Conservation (phyloP, 1,140 invertebrate genomes). For the Drosophila bifasciata region DNA sequence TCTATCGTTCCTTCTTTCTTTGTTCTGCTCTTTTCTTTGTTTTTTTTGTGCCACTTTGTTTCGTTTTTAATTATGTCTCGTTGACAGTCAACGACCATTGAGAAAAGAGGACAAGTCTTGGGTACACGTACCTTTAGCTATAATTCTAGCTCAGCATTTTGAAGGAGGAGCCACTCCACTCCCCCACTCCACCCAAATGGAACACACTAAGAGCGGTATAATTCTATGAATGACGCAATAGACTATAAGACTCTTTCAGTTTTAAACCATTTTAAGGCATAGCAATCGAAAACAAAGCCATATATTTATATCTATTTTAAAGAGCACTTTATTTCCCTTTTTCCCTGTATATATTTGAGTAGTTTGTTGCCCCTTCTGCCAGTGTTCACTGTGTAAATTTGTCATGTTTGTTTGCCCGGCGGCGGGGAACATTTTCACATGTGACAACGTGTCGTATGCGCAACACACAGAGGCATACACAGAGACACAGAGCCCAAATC, state of each 20-base stretch:
- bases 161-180: too few relatives aligned
- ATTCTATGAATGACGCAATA: too few relatives aligned
- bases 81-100: conserved; percentile 7
- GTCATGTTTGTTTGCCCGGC: conserved; percentile 14
- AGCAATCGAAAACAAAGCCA: too few relatives aligned
- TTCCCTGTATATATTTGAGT: background rate
- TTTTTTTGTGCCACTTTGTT: conserved; percentile 12
- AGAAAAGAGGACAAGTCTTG: background rate
- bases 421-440: conserved; percentile 21
- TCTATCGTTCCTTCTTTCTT: too few relatives aligned
- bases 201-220: too few relatives aligned
- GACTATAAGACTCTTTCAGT: too few relatives aligned
- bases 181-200: too few relatives aligned
- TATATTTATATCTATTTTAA: background rate
- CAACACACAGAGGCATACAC: conserved; percentile 14
- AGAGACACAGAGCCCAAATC: conserved; percentile 19
- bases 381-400: conserved; percentile 21
- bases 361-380: too few relatives aligned
- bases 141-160: too few relatives aligned
- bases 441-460: conserved; percentile 52
- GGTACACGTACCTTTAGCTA: too few relatives aligned
- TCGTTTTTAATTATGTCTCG: background rate
- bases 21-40: conserved; percentile 9
- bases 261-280: too few relatives aligned
- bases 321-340: background rate